phyloP scores from a whole-genome alignment of 2,797 vertebrate genomes.

The Alauda arvensis region DNA sequence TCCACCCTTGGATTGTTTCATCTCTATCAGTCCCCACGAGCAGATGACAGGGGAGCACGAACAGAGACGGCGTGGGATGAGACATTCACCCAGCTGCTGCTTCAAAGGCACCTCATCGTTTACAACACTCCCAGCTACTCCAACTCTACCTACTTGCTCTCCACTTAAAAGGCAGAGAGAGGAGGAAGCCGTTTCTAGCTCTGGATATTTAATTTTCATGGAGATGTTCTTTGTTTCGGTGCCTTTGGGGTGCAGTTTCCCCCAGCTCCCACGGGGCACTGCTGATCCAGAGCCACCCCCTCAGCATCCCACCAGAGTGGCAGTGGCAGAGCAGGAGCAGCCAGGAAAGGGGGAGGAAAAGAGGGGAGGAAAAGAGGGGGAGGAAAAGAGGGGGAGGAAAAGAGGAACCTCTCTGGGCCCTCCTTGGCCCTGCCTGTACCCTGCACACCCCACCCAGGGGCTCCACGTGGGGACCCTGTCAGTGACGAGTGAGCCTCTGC shows the following conservation, averaged over 20 bases:
- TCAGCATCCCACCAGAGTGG: background rate
- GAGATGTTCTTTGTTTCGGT: background rate
- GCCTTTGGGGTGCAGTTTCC: background rate
- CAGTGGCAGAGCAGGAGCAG: background rate
- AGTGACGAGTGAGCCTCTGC: conserved; percentile 57
- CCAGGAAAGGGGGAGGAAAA: background rate
- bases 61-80: conserved; percentile 47
- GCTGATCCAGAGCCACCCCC: background rate
- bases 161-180: background rate
- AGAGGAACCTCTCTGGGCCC: background rate
- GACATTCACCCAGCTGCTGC: conserved; percentile 49
- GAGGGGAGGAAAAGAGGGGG: background rate
- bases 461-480: background rate
- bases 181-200: background rate
- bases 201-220: background rate
- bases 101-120: conserved; percentile 48
- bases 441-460: rapidly evolving
- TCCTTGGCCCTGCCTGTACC: background rate
- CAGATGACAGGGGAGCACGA: conserved; percentile 47
- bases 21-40: conserved; percentile 37
- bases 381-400: background rate
- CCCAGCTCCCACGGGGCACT: background rate
- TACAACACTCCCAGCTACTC: conserved; percentile 44
- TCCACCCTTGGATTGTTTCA: background rate
- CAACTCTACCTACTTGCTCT: conserved; percentile 2